Percentiles rank a stretch among this genome's conserved stretches.
phyloP scores from a whole-genome alignment of 2,113 vertebrate species.

The Raja brachyura region DNA sequence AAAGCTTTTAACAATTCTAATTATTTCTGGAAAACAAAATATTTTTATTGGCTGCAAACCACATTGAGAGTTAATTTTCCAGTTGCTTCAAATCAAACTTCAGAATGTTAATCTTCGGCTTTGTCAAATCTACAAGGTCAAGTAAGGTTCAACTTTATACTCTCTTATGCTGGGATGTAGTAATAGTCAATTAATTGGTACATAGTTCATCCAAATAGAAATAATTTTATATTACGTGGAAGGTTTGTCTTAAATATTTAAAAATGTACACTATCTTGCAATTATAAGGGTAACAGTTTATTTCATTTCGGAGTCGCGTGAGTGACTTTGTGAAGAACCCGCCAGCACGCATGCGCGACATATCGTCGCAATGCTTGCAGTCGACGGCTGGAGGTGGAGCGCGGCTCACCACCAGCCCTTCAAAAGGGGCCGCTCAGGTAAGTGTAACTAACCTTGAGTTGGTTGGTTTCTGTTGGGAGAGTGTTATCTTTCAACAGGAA shows the following conservation, averaged over 20 bases:
- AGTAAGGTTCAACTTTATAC: background rate
- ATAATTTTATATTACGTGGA: background rate
- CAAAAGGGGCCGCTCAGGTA: too few species aligned
- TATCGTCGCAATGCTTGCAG: too few species aligned
- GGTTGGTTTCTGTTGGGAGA: too few species aligned
- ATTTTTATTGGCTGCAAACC: background rate
- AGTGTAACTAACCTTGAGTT: too few species aligned
- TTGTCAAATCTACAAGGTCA: background rate
- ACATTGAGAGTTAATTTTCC: background rate
- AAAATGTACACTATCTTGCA: background rate
- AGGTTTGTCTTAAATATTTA: background rate
- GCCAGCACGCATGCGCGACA: too few species aligned
- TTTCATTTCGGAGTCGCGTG: too few species aligned
- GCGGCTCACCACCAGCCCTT: too few species aligned
- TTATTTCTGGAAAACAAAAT: background rate
- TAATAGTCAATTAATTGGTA: background rate
- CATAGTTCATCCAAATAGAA: background rate
- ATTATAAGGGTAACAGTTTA: background rate
- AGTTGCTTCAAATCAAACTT: background rate
- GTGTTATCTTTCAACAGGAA: too few species aligned
- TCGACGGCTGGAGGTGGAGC: too few species aligned
- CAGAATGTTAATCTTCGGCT: background rate
- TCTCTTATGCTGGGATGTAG: background rate
- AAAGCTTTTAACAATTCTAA: background rate
- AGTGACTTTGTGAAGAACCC: too few species aligned